Conservation (phyloP, 2,113 vertebrate genomes). For the Myodes glareolus region DNA sequence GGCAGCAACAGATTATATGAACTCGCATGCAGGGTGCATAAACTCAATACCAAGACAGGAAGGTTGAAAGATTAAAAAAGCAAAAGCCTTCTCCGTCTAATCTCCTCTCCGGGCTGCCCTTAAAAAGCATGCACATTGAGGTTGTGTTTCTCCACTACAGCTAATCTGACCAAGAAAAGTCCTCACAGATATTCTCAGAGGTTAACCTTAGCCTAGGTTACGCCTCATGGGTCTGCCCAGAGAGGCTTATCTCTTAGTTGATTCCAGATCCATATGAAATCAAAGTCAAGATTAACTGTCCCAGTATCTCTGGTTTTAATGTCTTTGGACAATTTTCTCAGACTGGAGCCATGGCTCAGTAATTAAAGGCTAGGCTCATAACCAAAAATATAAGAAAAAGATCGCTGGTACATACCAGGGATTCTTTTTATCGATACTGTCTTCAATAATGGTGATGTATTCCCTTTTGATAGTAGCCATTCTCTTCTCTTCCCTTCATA, state of each 20-base stretch:
- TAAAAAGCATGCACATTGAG: too few species aligned
- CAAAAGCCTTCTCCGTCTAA: not conserved
- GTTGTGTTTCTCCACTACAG: not conserved
- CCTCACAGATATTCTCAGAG: not conserved
- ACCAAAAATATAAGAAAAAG: too few species aligned
- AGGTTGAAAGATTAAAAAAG: not conserved
- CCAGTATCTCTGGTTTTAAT: not conserved
- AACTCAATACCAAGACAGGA: not conserved
- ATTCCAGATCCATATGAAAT: not conserved
- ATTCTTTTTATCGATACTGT: not conserved
- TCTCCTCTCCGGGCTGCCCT: not conserved
- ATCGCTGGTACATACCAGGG: not conserved
- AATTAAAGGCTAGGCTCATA: not conserved
- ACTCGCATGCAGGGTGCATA: not conserved
- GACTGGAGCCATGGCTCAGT: not conserved
- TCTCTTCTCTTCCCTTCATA: not conserved
- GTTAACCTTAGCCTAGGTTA: not conserved
- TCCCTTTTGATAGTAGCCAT: not conserved
- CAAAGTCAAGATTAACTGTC: not conserved
- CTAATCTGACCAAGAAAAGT: not conserved
- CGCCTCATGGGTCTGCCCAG: not conserved
- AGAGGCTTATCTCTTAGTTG: not conserved
- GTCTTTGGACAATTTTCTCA: not conserved
- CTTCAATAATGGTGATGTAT: not conserved
- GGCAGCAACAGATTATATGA: not conserved